Base-by-base conservation (phyloP, 2,888 invertebrate genomes). In the Oxyteleia sp. region DNA sequence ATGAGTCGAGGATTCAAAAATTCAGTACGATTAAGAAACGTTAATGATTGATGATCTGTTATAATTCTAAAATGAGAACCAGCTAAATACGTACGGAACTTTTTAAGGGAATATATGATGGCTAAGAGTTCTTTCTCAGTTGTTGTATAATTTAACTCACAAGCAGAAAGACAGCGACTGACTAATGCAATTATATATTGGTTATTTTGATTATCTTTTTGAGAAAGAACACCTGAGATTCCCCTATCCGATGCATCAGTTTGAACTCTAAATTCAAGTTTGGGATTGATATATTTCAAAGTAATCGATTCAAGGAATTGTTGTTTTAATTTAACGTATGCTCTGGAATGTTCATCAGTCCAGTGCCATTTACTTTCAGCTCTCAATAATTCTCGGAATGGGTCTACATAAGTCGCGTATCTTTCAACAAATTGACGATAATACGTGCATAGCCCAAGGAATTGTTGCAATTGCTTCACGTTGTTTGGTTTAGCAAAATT, bases 111-210 rank as follows among this genome's bases (percentile, higher is more conserved):
- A 43, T 69, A 69, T 4, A 78, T 16, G 10, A 69, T 69, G 1
- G 69, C 69, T 10, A 69, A 51, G 7, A 69, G 13, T 32, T 78
- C 78, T 18, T 43, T 18, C 11, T 78, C 78, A 0, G 68, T 78
- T 11, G 69, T 78, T n/a, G 55, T 69, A 41, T 55, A 69, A 15
- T 29, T 18, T 0, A 35, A 11, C 43, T 69, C 55, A 23, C 23
- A 23, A 23, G 3, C 0, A 10, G 29, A 20, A 5, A 57, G n/a
- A 32, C 68, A 71, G 3, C 57, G 55, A 49, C 53, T 78, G 0
- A 41, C 57, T 3, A 78, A 41, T 3, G 78, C 32, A 3, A 78
- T 43, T 4, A 78, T 69, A 20, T 59, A 23, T 4, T 38, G 5
- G 43, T 68, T 3, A 7, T 78, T 43, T 3, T 43, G 10, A 53